These are phyloP conservation scores for Rafetus swinhoei DNA, from an alignment of 2,113 vertebrate genomes.

Conservation along the genomic window DNA sequence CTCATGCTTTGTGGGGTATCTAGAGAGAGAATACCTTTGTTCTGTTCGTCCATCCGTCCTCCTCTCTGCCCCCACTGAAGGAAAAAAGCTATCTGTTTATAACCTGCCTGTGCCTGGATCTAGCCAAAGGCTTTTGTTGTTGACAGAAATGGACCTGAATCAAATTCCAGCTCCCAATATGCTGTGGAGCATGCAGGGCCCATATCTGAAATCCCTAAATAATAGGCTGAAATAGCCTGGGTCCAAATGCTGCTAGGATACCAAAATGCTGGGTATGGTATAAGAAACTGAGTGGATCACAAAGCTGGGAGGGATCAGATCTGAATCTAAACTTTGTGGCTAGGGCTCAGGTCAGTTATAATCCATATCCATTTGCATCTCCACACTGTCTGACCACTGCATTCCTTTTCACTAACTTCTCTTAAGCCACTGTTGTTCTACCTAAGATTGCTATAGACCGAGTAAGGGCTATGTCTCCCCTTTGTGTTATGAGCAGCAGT, in stretches of 20 bases:
- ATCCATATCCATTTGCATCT: background rate
- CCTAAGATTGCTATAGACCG: background rate
- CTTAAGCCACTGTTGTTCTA: background rate
- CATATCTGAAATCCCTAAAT: background rate
- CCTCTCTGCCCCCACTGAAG: background rate
- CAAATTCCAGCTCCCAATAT: rapidly evolving
- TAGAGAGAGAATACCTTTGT: background rate
- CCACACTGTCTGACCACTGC: background rate
- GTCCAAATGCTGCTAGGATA: rapidly evolving
- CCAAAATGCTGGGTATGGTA: background rate
- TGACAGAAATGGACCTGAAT: rapidly evolving
- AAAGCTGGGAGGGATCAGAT: background rate
- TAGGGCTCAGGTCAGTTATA: background rate
- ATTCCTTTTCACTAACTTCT: background rate
- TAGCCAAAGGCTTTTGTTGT: background rate
- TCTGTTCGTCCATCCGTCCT: rapidly evolving
- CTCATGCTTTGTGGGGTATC: background rate
- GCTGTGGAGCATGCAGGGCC: rapidly evolving
- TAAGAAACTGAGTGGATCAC: background rate
- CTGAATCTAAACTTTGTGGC: background rate
- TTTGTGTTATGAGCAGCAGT: rapidly evolving
- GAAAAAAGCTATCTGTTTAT: background rate
- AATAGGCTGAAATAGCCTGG: rapidly evolving
- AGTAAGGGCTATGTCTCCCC: background rate
- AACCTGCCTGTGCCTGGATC: background rate